phyloP scores from a whole-genome alignment of 2,113 vertebrate genomes.

The Turdus rufiventris region DNA sequence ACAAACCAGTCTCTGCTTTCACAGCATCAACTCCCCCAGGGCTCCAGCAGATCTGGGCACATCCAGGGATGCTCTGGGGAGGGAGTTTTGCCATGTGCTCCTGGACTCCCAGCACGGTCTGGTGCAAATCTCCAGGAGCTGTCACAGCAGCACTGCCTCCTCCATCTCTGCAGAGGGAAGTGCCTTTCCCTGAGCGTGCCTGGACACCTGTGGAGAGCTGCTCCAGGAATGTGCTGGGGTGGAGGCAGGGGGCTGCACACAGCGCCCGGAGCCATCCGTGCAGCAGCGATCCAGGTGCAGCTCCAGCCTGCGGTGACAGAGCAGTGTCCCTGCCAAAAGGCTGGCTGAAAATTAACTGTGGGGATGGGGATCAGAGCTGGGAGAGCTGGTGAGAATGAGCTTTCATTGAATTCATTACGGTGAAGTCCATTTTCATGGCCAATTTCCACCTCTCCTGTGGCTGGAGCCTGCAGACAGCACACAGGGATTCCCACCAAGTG shows the following conservation, averaged over 20 bases:
- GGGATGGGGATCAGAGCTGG: not conserved
- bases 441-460: not conserved
- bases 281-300: conserved; percentile 34
- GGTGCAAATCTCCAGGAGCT: not conserved
- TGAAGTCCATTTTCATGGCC: not conserved
- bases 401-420: not conserved
- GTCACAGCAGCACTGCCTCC: not conserved
- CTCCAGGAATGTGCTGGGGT: not conserved
- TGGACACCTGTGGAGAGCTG: not conserved
- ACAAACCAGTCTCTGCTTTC: not conserved
- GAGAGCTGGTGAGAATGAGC: not conserved
- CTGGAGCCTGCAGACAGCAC: not conserved
- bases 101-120: not conserved
- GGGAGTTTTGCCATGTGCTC: not conserved
- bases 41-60: not conserved
- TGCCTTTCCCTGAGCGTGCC: not conserved
- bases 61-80: not conserved
- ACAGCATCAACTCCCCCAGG: not conserved
- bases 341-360: not conserved
- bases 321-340: not conserved
- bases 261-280: not conserved
- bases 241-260: not conserved
- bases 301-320: not conserved
- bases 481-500: not conserved
- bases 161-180: not conserved